Conservation (phyloP, 2,888 invertebrate genomes). For the Hirtodrosophila alboralis region DNA sequence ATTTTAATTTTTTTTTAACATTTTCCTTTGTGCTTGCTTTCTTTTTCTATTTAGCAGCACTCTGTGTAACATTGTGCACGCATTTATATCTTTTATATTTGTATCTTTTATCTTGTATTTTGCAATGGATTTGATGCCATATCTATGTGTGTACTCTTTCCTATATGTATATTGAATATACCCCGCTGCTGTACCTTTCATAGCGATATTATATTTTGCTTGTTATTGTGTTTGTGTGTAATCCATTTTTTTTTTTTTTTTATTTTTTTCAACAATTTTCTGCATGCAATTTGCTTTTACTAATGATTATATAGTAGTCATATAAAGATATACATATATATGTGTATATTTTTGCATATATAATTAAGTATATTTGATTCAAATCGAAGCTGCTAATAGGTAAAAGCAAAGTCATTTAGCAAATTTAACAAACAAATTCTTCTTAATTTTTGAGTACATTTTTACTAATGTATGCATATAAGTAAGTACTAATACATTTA, state of each 20-base stretch:
- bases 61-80: conserved; percentile 38
- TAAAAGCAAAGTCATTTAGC: conserved; percentile 66
- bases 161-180: conserved; percentile 11
- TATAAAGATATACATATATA: conserved; percentile 36
- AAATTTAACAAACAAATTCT: conserved; percentile 74
- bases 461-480: conserved; percentile 44
- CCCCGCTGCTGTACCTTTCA: conserved; percentile 15
- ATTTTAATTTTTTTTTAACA: conserved; percentile 11
- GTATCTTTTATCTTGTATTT: conserved; percentile 5
- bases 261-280: conserved; percentile 31
- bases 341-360: conserved; percentile 33
- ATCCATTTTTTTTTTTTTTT: conserved; percentile 8
- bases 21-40: conserved; percentile 54
- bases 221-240: conserved; percentile 7
- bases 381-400: conserved; percentile 75
- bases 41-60: conserved; percentile 26
- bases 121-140: conserved; percentile 17
- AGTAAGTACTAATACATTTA: conserved; percentile 25
- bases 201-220: conserved; percentile 15
- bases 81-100: conserved; percentile 22
- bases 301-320: conserved; percentile 75
- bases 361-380: conserved; percentile 72
- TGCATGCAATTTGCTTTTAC: conserved; percentile 49
- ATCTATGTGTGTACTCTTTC: conserved; percentile 15
- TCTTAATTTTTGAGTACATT: conserved; percentile 37